Evolutionary conservation across 2,888 invertebrate genomes (phyloP).

Genomic region (Parasteatoda lunata): DNA sequence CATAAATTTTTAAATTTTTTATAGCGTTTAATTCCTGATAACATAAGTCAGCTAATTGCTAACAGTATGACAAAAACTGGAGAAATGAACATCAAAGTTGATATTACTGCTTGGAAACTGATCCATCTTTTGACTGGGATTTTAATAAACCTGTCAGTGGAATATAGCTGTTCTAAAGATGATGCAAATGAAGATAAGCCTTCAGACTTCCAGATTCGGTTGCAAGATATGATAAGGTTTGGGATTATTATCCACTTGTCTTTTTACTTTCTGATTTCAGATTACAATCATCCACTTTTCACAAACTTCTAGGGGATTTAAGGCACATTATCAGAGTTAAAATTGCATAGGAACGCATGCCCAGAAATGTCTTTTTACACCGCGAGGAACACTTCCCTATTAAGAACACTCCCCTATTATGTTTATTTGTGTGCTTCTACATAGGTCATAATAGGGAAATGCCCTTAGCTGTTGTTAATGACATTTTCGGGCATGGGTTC

Average conservation of each 20-base stretch:
- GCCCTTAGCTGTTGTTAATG: too few species aligned
- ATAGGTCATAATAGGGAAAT: too few species aligned
- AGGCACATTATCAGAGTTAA: too few species aligned
- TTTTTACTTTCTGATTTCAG: too few species aligned
- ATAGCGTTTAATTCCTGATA: slow-evolving; percentile 73
- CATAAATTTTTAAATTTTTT: slow-evolving; percentile 38
- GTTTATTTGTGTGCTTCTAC: too few species aligned
- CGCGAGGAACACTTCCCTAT: too few species aligned
- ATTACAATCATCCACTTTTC: too few species aligned
- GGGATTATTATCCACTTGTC: background rate
- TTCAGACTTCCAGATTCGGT: slow-evolving; percentile 48
- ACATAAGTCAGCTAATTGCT: slow-evolving; percentile 70
- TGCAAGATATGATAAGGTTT: slow-evolving; percentile 75
- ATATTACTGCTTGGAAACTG: slow-evolving; percentile 73
- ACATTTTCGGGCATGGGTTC: too few species aligned
- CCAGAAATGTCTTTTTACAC: too few species aligned
- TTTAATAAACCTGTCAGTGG: slow-evolving; percentile 24
- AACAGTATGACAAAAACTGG: slow-evolving; percentile 29
- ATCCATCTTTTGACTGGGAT: slow-evolving; percentile 55
- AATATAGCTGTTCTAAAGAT: slow-evolving; percentile 6
- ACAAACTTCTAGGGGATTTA: too few species aligned
- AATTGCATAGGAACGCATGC: too few species aligned
- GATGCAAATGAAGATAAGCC: slow-evolving; percentile 32
- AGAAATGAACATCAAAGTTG: slow-evolving; percentile 38
- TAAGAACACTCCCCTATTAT: too few species aligned